Base-by-base conservation (phyloP, 1,140 invertebrate species). In the Drosophila malerkotliana region DNA sequence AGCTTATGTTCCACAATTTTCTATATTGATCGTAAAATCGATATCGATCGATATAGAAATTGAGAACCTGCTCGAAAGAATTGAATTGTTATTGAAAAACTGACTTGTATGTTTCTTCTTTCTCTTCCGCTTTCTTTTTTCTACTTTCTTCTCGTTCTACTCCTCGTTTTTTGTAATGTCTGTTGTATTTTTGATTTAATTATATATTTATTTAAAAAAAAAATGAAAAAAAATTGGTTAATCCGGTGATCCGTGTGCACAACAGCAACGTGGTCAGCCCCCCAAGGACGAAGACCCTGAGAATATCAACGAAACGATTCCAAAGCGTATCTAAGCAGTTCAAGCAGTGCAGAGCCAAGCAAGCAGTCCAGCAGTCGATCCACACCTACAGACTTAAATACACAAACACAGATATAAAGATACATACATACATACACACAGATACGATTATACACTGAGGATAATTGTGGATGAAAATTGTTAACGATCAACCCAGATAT, bases 271-370 rank as follows among this genome's bases (percentile, higher is more conserved):
- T 66, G 80, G 85, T 56, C 84, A 89, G 64, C 87, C 88, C 63
- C 82, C 88, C 47, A 90, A 90, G 88, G 87, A 90, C 66, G 87
- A 90, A 73, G 87, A 90, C 71, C 82, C 87, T 74, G 87, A 90
- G 66, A 90, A 88, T 63, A 90, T 88, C 72, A 77, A 80, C 71
- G 87, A 90, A 60, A 90, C 87, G 60, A 87, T 90, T 80, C 87
- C 87, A 77, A 90, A 90, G 71, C 81, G 88, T 62, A 84, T 90
- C 64, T 90, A 90, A 90, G 73, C 41, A 54, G 75, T 39, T 51
- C 62, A 73, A 72, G 55, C 68, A 72, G 59, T 69, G 62, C 63
- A 74, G 61, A 28, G 26, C 5, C 26, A 7, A 28, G 47, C 53
- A 71, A 48, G 28, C 59, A 64, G 68, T 83, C 57, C 75, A 84